phyloP scores from a whole-genome alignment of 2,113 vertebrate species.

The Mystacornis crossleyi region DNA sequence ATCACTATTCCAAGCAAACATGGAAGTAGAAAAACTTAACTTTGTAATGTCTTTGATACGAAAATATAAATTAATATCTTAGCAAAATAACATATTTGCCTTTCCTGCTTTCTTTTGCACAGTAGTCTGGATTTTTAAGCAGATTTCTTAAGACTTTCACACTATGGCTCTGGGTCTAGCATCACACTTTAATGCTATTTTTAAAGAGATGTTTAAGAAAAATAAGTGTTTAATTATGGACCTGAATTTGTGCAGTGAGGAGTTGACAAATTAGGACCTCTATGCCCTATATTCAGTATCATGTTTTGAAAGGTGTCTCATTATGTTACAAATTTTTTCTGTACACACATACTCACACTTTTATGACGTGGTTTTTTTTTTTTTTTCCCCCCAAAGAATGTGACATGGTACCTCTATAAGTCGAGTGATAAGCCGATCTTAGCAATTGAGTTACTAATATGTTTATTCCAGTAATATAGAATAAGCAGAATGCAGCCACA shows the following conservation, averaged over 20 bases:
- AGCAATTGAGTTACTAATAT: not conserved
- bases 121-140: not conserved
- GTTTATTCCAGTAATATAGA: not conserved
- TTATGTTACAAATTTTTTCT: not conserved
- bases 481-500: not conserved
- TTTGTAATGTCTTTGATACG: not conserved
- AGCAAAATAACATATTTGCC: not conserved
- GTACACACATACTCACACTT: not conserved
- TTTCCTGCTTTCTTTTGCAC: not conserved
- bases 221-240: not conserved
- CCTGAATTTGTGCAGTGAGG: not conserved
- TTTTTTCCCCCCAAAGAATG: not conserved
- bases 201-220: not conserved
- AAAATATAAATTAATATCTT: not conserved
- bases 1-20: constrained; percentile 35
- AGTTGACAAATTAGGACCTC: not conserved
- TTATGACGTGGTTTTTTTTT: not conserved
- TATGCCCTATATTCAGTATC: not conserved
- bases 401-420: not conserved
- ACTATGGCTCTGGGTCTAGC: not conserved
- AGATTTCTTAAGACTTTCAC: not conserved
- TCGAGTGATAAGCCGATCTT: not conserved
- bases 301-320: not conserved
- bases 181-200: not conserved
- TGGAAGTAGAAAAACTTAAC: not conserved